Percentiles rank a stretch among this genome's conserved stretches.
Conservation (phyloP, 2,797 vertebrate genomes). For the Sebastes baramenuke region DNA sequence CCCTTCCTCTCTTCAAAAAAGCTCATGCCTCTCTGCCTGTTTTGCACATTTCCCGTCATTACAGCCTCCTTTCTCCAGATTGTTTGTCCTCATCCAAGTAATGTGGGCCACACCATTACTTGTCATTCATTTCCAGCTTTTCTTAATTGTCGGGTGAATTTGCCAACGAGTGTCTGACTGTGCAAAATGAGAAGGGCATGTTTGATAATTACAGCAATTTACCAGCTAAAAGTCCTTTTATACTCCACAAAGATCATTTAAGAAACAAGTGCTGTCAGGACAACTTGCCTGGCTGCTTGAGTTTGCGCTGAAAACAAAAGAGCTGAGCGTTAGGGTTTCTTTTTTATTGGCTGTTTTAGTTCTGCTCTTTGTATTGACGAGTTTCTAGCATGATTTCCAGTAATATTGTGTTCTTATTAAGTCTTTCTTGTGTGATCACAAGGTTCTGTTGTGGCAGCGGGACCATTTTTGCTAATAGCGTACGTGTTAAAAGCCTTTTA, state of each 20-base stretch:
- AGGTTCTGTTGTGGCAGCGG: neutral
- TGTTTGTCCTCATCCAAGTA: constrained; percentile 39
- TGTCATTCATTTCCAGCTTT: constrained; percentile 57
- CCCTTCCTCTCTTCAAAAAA: neutral
- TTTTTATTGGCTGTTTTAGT: neutral
- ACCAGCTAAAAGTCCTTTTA: constrained; percentile 56
- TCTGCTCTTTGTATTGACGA: neutral
- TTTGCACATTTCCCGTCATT: constrained; percentile 40
- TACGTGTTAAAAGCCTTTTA: neutral
- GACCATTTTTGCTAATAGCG: neutral
- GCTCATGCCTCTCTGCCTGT: neutral
- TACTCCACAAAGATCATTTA: constrained; percentile 46
- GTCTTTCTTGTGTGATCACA: neutral
- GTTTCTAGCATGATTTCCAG: neutral
- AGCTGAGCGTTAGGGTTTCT: constrained; percentile 5
- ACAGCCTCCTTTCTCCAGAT: constrained; percentile 27
- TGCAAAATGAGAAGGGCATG: constrained; percentile 60
- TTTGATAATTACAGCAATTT: constrained; percentile 71
- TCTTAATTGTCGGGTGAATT: constrained; percentile 60
- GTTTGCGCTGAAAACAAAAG: constrained; percentile 31
- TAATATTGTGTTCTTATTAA: neutral
- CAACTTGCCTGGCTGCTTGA: constrained; percentile 14
- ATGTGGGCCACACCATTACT: constrained; percentile 44
- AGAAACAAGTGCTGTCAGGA: constrained; percentile 38
- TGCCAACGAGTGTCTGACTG: constrained; percentile 57